Conservation (phyloP, 2,888 invertebrate species). For the Microchrysa polita region DNA sequence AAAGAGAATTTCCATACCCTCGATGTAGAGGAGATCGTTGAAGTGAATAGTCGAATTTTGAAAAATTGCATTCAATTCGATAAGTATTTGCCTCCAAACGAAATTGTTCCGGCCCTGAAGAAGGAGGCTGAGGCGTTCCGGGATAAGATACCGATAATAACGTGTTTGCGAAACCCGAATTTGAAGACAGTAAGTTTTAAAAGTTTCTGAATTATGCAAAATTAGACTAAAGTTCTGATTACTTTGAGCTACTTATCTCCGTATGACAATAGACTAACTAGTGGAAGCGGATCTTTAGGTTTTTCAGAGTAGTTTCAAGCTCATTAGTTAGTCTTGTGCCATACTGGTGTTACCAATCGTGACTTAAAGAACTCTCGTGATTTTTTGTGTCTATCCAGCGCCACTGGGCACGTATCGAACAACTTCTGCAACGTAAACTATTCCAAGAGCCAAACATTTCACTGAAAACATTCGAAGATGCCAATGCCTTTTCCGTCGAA, state of each 20-base stretch:
- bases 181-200: slow-evolving; percentile 67
- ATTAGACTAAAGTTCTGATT: too few species aligned
- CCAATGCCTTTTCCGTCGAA: slow-evolving; percentile 76
- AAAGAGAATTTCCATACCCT: slow-evolving; percentile 63
- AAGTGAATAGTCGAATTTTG: slow-evolving; percentile 72
- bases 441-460: slow-evolving; percentile 74
- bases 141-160: slow-evolving; percentile 82
- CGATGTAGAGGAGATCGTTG: slow-evolving; percentile 78
- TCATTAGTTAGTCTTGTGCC: too few species aligned
- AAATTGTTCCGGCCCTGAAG: slow-evolving; percentile 80
- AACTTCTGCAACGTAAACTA: slow-evolving; percentile 76
- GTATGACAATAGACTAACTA: too few species aligned
- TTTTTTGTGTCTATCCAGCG: slow-evolving; percentile 67
- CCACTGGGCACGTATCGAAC: slow-evolving; percentile 87
- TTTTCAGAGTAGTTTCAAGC: too few species aligned
- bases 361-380: too few species aligned
- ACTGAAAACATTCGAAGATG: slow-evolving; percentile 73
- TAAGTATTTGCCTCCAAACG: slow-evolving; percentile 83
- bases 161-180: slow-evolving; percentile 82
- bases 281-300: too few species aligned
- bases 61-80: slow-evolving; percentile 82
- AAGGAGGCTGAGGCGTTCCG: slow-evolving; percentile 81
- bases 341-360: too few species aligned
- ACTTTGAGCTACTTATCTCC: too few species aligned
- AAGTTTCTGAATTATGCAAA: too few species aligned